Evolutionary conservation across 1,140 invertebrate genomes (phyloP).

Genomic region (Philopotamus ludificatus): DNA sequence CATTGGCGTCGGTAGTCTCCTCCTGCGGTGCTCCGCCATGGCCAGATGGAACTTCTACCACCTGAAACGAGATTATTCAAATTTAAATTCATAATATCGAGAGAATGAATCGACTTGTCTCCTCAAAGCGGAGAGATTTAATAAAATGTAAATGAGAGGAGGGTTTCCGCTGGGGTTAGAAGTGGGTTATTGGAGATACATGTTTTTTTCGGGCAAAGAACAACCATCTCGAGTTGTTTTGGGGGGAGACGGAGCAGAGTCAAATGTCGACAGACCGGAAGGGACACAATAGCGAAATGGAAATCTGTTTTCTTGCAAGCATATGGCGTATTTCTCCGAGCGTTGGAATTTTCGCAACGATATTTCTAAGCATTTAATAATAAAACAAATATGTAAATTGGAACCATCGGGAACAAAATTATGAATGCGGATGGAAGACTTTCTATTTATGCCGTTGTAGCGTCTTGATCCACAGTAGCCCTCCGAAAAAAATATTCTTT

Average conservation of each 20-base stretch:
- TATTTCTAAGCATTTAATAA: no score
- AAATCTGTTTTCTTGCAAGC: not conserved
- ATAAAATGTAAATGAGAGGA: not conserved
- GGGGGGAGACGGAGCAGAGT: not conserved
- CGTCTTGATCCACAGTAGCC: no score
- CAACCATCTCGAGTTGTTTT: not conserved
- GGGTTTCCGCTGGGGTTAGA: not conserved
- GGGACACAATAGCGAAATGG: slow-evolving; percentile 13
- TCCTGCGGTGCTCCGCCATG: no score
- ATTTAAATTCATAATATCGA: not conserved
- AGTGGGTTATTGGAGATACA: not conserved
- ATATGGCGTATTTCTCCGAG: slow-evolving; percentile 4
- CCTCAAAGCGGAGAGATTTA: not conserved
- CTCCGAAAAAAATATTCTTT: no score
- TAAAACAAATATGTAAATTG: no score
- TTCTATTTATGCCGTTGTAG: no score
- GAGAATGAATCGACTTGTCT: not conserved
- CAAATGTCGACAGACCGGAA: slow-evolving; percentile 7
- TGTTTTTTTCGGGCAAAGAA: not conserved
- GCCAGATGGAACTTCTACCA: no score
- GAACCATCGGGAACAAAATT: no score
- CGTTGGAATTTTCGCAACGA: no score
- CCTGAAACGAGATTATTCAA: no score
- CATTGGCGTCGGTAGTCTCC: not conserved
- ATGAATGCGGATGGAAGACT: no score